A percentile compares a stretch with the other conserved stretches of the same genome.
Conservation (phyloP, 2,888 invertebrate genomes). For the Eupithecia subumbrata region DNA sequence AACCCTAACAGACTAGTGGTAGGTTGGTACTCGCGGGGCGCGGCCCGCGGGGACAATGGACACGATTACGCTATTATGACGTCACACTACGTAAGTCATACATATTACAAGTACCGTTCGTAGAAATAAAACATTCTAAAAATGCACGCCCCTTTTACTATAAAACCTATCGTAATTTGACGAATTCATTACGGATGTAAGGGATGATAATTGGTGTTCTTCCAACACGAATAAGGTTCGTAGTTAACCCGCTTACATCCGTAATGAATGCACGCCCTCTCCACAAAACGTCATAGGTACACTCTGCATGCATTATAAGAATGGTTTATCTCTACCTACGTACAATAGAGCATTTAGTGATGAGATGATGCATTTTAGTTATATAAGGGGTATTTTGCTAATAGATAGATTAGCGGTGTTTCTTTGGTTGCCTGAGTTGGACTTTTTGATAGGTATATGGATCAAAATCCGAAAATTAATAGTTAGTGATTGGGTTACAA, state of each 20-base stretch:
- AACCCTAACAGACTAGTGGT: slow-evolving; percentile 43
- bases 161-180: too few relatives aligned
- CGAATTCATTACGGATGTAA: too few relatives aligned
- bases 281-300: too few relatives aligned
- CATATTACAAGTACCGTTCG: background rate
- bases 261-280: too few relatives aligned
- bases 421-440: too few relatives aligned
- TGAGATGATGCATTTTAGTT: slow-evolving; percentile 1
- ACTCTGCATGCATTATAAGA: too few relatives aligned
- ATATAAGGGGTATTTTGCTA: background rate
- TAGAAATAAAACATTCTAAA: too few relatives aligned
- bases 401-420: background rate
- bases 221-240: too few relatives aligned
- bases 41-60: slow-evolving; percentile 52
- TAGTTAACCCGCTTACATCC: too few relatives aligned
- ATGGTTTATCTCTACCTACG: too few relatives aligned
- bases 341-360: slow-evolving; percentile 10
- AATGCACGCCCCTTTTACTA: too few relatives aligned
- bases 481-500: background rate
- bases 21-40: slow-evolving; percentile 33
- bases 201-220: too few relatives aligned
- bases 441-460: background rate
- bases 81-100: slow-evolving; percentile 33
- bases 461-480: background rate
- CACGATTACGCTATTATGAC: slow-evolving; percentile 61